Evolutionary conservation across 1,140 invertebrate genomes (phyloP).

Genomic region (Tetramorium alpestre): DNA sequence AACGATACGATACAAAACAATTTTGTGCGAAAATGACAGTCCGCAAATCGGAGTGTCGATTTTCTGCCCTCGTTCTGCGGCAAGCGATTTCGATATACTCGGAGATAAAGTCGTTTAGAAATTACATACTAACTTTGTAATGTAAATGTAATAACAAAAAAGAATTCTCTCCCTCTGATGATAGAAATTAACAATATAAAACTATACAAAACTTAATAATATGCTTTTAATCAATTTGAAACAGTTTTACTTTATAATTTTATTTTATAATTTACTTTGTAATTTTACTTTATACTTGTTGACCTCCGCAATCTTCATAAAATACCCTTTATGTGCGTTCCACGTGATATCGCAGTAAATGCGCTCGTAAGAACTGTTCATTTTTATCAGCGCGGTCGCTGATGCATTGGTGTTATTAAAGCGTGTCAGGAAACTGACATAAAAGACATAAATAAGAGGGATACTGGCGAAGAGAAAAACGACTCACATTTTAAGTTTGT

Average conservation of each 20-base stretch:
- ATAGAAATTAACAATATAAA: not conserved
- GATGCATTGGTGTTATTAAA: conserved; percentile 42
- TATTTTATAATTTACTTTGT: not conserved
- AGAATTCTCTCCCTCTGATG: too few relatives aligned
- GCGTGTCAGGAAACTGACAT: conserved; percentile 35
- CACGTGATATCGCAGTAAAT: not conserved
- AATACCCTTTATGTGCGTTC: not conserved
- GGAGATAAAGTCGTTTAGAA: not conserved
- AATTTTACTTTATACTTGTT: not conserved
- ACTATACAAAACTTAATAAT: not conserved
- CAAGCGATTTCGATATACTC: not conserved
- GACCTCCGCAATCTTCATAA: not conserved
- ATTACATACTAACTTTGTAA: not conserved
- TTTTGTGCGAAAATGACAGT: not conserved
- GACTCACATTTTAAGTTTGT: conserved; percentile 60
- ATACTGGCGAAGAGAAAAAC: conserved; percentile 15
- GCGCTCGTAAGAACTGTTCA: not conserved
- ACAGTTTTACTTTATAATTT: not conserved
- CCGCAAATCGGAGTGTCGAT: not conserved
- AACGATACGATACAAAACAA: conserved; percentile 46
- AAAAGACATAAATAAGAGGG: conserved; percentile 47
- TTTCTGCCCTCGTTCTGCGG: not conserved
- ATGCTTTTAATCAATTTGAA: not conserved
- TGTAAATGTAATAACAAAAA: not conserved
- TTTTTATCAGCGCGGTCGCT: conserved; percentile 44